Evolutionary conservation across 1,140 invertebrate genomes (phyloP).

Genomic region (Brachionus manjavacas): DNA sequence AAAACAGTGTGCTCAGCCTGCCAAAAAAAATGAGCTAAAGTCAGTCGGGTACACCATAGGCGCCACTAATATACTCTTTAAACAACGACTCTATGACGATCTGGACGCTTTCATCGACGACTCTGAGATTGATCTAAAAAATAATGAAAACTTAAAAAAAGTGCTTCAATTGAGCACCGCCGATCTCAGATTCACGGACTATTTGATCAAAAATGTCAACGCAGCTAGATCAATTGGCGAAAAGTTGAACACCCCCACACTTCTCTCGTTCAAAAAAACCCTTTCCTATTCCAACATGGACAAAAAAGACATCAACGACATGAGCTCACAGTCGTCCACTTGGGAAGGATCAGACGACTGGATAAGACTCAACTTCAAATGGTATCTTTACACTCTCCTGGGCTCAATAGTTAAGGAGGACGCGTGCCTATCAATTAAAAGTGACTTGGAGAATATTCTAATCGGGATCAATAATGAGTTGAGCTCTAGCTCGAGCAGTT

Average conservation of each 20-base stretch:
- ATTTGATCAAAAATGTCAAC: conserved; percentile 77
- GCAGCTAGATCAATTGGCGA: conserved; percentile 62
- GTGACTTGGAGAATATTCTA: conserved; percentile 14
- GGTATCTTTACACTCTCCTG: conserved; percentile 81
- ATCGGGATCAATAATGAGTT: conserved; percentile 2
- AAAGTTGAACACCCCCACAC: conserved; percentile 7
- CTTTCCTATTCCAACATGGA: not conserved
- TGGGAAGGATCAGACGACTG: conserved; percentile 91
- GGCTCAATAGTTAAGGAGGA: conserved; percentile 48
- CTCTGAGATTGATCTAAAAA: conserved; percentile 78
- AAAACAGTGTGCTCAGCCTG: not conserved
- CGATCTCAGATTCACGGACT: conserved; percentile 90
- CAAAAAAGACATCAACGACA: conserved; percentile 15
- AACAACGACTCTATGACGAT: conserved; percentile 66
- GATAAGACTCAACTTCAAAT: conserved; percentile 87
- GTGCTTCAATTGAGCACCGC: conserved; percentile 82
- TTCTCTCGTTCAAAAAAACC: conserved; percentile 40
- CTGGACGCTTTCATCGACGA: conserved; percentile 63
- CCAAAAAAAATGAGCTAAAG: not conserved
- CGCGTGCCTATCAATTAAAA: not conserved
- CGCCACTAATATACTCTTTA: conserved; percentile 93
- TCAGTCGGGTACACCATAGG: conserved; percentile 85
- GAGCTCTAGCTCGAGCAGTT: conserved; percentile 16
- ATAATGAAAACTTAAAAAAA: conserved; percentile 70
- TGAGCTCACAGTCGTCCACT: conserved; percentile 50